Conservation (phyloP, 2,888 invertebrate species). For the Drosophila mettleri region DNA sequence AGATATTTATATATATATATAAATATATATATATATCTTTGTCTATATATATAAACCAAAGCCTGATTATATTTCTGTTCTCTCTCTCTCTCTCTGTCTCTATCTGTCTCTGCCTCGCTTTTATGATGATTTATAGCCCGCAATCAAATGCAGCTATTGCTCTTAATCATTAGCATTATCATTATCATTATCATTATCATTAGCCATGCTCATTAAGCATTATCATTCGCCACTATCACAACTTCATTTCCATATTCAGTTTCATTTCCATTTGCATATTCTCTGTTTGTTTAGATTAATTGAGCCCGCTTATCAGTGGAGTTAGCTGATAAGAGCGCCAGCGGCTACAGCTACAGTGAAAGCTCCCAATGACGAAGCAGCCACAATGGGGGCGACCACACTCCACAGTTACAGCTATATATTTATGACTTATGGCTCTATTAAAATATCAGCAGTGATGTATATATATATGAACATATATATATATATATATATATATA, state of each 20-base stretch:
- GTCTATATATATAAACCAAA: constrained; percentile 9
- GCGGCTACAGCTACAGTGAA: constrained; percentile 3
- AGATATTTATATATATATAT: constrained; percentile 2
- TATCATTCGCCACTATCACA: constrained; percentile 27
- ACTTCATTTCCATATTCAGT: constrained; percentile 23
- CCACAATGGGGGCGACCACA: not conserved
- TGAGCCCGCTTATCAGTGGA: constrained; percentile 37
- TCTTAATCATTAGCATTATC: constrained; percentile 12
- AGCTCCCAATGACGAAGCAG: not conserved
- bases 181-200: constrained; percentile 7
- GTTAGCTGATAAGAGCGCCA: constrained; percentile 18
- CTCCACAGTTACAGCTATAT: not conserved
- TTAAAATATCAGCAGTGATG: too few relatives aligned
- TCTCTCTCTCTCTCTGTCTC: not conserved
- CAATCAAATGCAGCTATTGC: constrained; percentile 32
- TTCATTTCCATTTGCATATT: constrained; percentile 27
- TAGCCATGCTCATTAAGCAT: constrained; percentile 4
- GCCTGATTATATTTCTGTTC: constrained; percentile 4
- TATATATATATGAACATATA: not conserved
- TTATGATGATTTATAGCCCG: constrained; percentile 46
- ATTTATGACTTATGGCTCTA: not conserved
- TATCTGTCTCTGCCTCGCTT: not conserved
- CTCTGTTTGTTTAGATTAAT: constrained; percentile 19
- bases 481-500: not conserved
- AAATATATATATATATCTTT: not conserved